Evolutionary conservation across 2,113 vertebrate species (phyloP), one percentile per base, ranked within the genome.

Genomic region (Irena cyanogastra): DNA sequence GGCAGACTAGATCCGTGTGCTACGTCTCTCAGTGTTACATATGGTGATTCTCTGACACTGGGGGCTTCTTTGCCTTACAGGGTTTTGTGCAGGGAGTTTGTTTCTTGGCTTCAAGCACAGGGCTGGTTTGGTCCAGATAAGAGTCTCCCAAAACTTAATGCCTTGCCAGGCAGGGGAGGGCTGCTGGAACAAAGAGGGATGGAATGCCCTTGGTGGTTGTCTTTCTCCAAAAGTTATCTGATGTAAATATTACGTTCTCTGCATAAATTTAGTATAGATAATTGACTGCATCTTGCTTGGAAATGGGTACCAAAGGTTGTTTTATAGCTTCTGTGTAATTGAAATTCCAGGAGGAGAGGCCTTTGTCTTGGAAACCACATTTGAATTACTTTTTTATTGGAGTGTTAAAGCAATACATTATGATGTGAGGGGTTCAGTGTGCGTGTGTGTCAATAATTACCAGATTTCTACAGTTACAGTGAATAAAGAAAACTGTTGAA

Each of bases 391-490:
- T 44, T 92, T 94, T 90, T 90, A 87, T 90, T 81, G 82, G 72
- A 28, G 74, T 4, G 15, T 65, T 92, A 72, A 93, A 83, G 41
- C 56, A n/a, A 3, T 45, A 20, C 0, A 8, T 79, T 89, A 16
- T 1, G 13, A 27, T 61, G 96, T 61, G 78, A 84, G 96, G 91
- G 86, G 84, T 86, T 95, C 91, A 70, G 96, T 59, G 59, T 64
- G 93, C 39, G 10, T 83, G 72, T 87, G 81, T 98, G 97, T 95
- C 95, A 93, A 81, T 94, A 94, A 95, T 94, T 68, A 75, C 93
- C 88, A 50, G 56, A 83, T 89, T 95, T 89, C 97, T 89, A 85
- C 92, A 87, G 66, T 78, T 72, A 87, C 64, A 75, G 57, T 33
- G 94, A 74, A 86, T 78, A 93, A 87, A 96, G 93, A 77, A 93